A percentile compares a stretch with the other conserved stretches of the same genome.
Conservation (phyloP, 1,140 invertebrate species). For the Drosophila setifemur region DNA sequence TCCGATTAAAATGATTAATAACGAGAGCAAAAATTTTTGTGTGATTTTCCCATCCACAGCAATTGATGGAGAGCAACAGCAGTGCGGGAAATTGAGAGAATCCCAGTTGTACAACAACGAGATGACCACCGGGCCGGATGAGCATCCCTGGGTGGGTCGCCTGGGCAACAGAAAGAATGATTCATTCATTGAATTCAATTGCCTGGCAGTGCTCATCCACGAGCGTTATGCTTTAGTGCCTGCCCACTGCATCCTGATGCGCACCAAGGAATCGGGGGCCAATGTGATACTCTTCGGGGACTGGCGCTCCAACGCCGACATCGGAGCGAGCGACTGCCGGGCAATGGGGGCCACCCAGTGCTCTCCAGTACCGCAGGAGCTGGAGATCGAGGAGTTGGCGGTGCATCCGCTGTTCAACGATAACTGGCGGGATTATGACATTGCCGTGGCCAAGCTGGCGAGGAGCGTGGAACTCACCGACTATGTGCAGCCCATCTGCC, state of each 20-base stretch:
- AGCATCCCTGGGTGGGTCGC: conserved; percentile 31
- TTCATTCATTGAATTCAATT: background rate
- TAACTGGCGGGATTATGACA: conserved; percentile 12
- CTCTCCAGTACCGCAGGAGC: background rate
- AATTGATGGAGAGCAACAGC: background rate
- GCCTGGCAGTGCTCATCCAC: conserved; percentile 10
- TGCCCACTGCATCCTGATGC: conserved; percentile 15
- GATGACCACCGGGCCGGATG: background rate
- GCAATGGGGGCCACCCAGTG: background rate
- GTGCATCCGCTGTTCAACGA: conserved; percentile 15
- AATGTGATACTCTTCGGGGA: background rate
- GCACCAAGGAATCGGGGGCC: no score
- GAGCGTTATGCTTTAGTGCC: conserved; percentile 9
- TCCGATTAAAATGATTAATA: no score
- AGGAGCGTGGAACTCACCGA: background rate
- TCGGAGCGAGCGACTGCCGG: background rate
- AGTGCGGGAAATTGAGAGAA: conserved; percentile 19
- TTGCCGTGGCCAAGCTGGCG: conserved; percentile 14
- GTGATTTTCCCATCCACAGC: no score
- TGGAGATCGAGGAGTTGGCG: conserved; percentile 14
- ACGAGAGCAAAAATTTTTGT: no score
- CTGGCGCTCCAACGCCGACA: background rate
- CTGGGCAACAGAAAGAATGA: background rate
- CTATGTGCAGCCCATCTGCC: conserved; percentile 12
- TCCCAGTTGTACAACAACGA: conserved; percentile 2